These are phyloP conservation scores for Mormyrus lacerda DNA, from an alignment of 2,113 vertebrate species.

Conservation along the genomic window DNA sequence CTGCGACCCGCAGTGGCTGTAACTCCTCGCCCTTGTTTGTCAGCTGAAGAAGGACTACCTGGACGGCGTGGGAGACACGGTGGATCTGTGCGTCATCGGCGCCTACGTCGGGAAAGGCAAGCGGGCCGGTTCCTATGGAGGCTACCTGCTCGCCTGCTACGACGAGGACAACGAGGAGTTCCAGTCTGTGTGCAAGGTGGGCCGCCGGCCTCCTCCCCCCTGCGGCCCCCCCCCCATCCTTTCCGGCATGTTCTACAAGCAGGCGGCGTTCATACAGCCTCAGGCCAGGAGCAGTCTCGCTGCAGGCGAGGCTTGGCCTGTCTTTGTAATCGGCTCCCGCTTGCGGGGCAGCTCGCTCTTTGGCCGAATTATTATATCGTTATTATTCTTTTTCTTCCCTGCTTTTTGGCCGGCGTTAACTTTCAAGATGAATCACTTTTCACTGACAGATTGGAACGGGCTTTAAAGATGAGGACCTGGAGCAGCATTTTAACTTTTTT, in stretches of 20 bases:
- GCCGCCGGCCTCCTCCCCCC: neutral
- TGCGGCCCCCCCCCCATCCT: too few species aligned
- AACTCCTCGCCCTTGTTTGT: fast-evolving
- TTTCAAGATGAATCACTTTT: neutral
- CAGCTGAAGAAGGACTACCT: conserved; percentile 91
- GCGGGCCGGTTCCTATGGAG: conserved; percentile 74
- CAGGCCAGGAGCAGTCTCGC: neutral
- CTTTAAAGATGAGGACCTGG: conserved; percentile 82
- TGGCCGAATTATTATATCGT: conserved; percentile 11
- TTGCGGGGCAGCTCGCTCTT: neutral
- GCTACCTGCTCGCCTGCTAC: conserved; percentile 79
- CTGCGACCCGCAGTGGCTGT: too few species aligned
- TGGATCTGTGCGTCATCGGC: conserved; percentile 84
- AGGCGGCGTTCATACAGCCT: neutral
- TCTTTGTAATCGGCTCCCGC: neutral
- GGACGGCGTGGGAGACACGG: conserved; percentile 75
- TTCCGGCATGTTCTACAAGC: neutral
- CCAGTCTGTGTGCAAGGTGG: conserved; percentile 85
- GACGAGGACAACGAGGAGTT: conserved; percentile 82
- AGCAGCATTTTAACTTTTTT: conserved; percentile 69
- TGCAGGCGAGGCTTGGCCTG: neutral
- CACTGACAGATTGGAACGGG: conserved; percentile 79
- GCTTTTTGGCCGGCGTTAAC: neutral
- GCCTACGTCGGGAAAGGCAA: conserved; percentile 83
- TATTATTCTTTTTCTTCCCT: conserved; percentile 14